Conservation (phyloP, 1,140 invertebrate genomes). For the Brachionus plicatilis region DNA sequence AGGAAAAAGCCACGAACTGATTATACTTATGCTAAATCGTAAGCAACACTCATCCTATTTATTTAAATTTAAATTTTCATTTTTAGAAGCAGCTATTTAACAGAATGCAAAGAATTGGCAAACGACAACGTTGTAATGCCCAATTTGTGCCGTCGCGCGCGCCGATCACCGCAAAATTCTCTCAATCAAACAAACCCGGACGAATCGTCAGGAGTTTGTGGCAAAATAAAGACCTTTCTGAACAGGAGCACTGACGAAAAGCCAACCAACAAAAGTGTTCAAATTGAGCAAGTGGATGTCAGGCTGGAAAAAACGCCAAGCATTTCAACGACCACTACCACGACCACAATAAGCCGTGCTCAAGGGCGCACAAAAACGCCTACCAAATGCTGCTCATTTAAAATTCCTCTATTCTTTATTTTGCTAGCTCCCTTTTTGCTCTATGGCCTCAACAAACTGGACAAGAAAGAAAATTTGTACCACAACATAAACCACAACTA, state of each 20-base stretch:
- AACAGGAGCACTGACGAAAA: background rate
- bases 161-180: constrained; percentile 19
- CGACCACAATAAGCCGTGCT: too few species aligned
- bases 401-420: background rate
- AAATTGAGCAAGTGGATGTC: background rate
- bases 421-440: background rate
- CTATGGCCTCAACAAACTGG: background rate
- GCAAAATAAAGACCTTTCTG: background rate
- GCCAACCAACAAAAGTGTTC: background rate
- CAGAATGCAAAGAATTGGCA: constrained; percentile 8
- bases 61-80: background rate
- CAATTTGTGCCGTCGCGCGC: constrained; percentile 11
- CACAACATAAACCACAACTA: background rate
- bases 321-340: background rate
- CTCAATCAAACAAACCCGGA: background rate
- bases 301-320: background rate
- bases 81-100: constrained; percentile 33
- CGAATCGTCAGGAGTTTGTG: background rate
- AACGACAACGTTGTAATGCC: constrained; percentile 34
- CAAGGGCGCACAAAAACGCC: background rate
- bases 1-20: constrained; percentile 31
- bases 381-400: background rate
- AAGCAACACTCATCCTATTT: background rate
- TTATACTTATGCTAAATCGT: constrained; percentile 39
- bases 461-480: background rate